These are phyloP conservation scores for Macaria notata DNA, from an alignment of 2,888 invertebrate genomes.

Conservation along the genomic window DNA sequence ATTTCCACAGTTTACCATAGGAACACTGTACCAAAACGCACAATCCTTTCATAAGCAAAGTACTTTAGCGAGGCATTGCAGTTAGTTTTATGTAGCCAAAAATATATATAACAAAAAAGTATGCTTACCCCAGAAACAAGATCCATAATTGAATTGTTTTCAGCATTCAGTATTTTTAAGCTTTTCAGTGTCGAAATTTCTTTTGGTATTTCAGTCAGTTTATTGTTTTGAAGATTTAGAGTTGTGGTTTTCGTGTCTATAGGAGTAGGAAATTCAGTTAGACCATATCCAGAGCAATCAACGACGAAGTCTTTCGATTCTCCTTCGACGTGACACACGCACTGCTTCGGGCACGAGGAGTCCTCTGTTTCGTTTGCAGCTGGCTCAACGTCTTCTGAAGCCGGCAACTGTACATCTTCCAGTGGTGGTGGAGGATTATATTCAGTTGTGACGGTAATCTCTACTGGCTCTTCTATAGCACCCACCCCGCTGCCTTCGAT, in stretches of 20 bases:
- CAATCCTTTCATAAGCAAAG: too few relatives aligned
- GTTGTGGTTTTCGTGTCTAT: slow-evolving; percentile 61
- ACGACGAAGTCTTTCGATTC: slow-evolving; percentile 54
- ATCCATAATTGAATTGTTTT: slow-evolving; percentile 64
- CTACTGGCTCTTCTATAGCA: slow-evolving; percentile 48
- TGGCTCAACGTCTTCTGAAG: slow-evolving; percentile 36
- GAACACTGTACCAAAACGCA: too few relatives aligned
- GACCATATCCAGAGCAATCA: slow-evolving; percentile 73
- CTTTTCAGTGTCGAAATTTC: slow-evolving; percentile 58
- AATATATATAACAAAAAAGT: too few relatives aligned
- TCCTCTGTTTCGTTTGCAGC: slow-evolving; percentile 31
- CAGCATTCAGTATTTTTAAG: slow-evolving; percentile 61
- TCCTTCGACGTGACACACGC: slow-evolving; percentile 66
- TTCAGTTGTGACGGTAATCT: slow-evolving; percentile 38
- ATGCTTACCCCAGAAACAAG: slow-evolving; percentile 65
- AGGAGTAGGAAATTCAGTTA: slow-evolving; percentile 73
- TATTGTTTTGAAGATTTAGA: slow-evolving; percentile 68
- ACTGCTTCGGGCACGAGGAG: slow-evolving; percentile 56
- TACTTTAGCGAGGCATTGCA: too few relatives aligned
- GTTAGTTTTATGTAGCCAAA: too few relatives aligned
- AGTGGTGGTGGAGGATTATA: slow-evolving; percentile 39
- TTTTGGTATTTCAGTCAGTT: slow-evolving; percentile 66
- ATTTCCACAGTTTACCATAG: too few relatives aligned
- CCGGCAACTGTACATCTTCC: slow-evolving; percentile 50
- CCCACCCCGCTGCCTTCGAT: slow-evolving; percentile 62